phyloP scores from a whole-genome alignment of 1,140 invertebrate species.

The Hylaeus anthracinus region DNA sequence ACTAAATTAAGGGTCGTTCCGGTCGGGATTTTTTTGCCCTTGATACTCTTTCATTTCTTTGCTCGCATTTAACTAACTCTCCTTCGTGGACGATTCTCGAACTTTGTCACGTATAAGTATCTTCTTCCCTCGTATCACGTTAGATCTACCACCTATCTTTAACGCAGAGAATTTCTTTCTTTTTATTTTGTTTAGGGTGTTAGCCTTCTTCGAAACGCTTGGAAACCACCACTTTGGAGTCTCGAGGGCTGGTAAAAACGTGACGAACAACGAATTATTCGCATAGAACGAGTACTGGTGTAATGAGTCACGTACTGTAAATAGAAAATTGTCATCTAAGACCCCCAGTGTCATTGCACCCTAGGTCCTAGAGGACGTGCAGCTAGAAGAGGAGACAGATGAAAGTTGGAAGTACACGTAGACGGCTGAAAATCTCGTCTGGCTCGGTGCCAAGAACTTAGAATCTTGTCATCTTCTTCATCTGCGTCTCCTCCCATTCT shows the following conservation, averaged over 20 bases:
- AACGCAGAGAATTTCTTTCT: no score
- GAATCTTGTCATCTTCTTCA: slow-evolving; percentile 57
- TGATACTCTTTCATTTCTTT: slow-evolving; percentile 13
- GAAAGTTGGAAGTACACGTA: slow-evolving; percentile 68
- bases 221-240: no score
- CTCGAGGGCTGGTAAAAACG: slow-evolving; percentile 3
- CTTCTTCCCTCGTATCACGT: no score
- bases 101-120: background rate
- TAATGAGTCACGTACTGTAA: slow-evolving; percentile 60
- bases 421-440: slow-evolving; percentile 66
- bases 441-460: slow-evolving; percentile 65
- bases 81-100: background rate
- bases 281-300: slow-evolving; percentile 11
- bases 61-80: background rate
- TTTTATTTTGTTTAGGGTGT: no score
- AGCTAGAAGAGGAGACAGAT: slow-evolving; percentile 54
- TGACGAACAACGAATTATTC: slow-evolving; percentile 35
- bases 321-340: slow-evolving; percentile 64
- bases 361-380: slow-evolving; percentile 59
- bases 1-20: slow-evolving; percentile 70
- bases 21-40: slow-evolving; percentile 54
- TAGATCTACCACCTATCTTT: no score
- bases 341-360: slow-evolving; percentile 59
- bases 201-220: no score
- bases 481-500: slow-evolving; percentile 55